A percentile compares a stretch with the other conserved stretches of the same genome.
Conservation (phyloP, 1,140 invertebrate species). For the Caenorhabditis tropicalis region DNA sequence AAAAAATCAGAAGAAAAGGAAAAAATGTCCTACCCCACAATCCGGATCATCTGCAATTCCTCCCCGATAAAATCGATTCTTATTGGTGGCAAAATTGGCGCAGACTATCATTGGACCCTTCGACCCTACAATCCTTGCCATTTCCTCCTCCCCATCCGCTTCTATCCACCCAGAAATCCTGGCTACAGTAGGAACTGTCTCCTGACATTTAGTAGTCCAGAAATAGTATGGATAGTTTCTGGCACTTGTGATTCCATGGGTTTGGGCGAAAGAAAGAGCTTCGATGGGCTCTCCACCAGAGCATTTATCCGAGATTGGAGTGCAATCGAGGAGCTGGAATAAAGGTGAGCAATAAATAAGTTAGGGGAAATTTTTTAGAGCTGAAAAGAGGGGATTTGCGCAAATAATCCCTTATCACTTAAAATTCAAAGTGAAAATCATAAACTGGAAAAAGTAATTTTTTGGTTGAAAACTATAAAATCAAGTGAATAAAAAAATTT, state of each 20-base stretch:
- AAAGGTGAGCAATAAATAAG: background rate
- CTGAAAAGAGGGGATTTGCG: too few relatives aligned
- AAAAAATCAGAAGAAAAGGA: background rate
- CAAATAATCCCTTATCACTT: too few relatives aligned
- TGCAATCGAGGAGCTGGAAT: constrained; percentile 2
- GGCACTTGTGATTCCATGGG: constrained; percentile 1
- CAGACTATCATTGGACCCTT: constrained; percentile 2
- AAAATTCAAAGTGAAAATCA: too few relatives aligned
- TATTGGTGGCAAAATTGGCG: background rate
- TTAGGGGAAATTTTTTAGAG: background rate
- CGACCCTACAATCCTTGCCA: background rate
- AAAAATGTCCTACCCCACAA: background rate
- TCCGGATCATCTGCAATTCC: constrained; percentile 22
- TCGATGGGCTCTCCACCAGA: background rate
- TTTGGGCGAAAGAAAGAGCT: background rate
- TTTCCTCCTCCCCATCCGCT: background rate
- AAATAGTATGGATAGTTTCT: background rate
- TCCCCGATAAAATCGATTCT: background rate
- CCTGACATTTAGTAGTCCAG: background rate
- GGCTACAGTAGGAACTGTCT: background rate
- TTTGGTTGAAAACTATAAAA: too few relatives aligned
- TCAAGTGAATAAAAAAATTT: too few relatives aligned
- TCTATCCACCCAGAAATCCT: background rate
- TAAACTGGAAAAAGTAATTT: too few relatives aligned
- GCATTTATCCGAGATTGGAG: background rate